Conservation (phyloP, 2,113 vertebrate genomes). For the Himantopus leucocephalus region DNA sequence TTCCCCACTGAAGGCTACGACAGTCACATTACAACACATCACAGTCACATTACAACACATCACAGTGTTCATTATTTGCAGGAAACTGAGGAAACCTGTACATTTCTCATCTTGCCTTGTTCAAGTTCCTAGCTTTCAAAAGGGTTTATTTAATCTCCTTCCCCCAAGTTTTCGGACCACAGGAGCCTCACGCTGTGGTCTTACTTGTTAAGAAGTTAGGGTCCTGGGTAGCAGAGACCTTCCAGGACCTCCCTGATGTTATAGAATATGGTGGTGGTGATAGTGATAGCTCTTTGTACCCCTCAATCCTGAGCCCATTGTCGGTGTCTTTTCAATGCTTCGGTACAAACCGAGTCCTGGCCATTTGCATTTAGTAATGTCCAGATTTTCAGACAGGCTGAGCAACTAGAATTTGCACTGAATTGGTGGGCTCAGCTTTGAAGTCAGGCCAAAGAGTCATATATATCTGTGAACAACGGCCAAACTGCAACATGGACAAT, state of each 20-base stretch:
- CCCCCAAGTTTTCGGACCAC: not conserved
- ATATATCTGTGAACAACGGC: not conserved
- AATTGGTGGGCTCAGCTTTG: constrained; percentile 25
- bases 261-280: constrained; percentile 12
- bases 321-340: not conserved
- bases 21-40: not conserved
- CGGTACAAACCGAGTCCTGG: not conserved
- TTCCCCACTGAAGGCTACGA: not conserved
- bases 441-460: not conserved
- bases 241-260: not conserved
- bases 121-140: constrained; percentile 21
- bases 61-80: not conserved
- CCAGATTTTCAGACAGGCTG: constrained; percentile 51
- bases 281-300: not conserved
- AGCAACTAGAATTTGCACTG: constrained; percentile 17
- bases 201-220: not conserved
- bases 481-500: not conserved
- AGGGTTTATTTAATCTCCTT: not conserved
- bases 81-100: not conserved
- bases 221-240: not conserved
- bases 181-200: not conserved
- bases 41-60: not conserved
- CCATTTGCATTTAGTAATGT: constrained; percentile 37
- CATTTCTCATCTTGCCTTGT: constrained; percentile 11
- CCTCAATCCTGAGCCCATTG: constrained; percentile 8